These are phyloP conservation scores for Colletes gigas DNA, from an alignment of 1,140 invertebrate genomes.

Conservation along the genomic window DNA sequence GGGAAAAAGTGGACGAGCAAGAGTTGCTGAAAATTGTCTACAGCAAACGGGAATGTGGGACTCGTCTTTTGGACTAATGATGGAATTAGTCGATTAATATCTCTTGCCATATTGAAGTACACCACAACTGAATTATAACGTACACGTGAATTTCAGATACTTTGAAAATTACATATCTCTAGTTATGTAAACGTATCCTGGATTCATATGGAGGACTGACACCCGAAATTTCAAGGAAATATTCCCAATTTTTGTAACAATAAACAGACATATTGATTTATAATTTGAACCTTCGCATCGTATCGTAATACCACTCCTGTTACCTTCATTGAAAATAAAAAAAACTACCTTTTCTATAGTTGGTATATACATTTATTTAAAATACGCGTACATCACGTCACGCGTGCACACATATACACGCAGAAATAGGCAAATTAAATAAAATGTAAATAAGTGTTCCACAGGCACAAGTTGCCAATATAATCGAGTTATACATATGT, in stretches of 20 bases:
- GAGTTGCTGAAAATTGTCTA: neutral
- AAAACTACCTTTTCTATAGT: constrained; percentile 60
- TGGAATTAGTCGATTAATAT: constrained; percentile 23
- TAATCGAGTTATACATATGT: constrained; percentile 1
- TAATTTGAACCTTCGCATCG: constrained; percentile 72
- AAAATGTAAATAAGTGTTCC: constrained; percentile 76
- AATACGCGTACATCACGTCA: constrained; percentile 45
- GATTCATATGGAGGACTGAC: constrained; percentile 34
- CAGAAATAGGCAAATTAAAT: constrained; percentile 58
- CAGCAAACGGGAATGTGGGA: neutral
- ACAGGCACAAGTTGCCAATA: constrained; percentile 81
- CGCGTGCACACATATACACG: constrained; percentile 44
- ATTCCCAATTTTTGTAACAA: too few species aligned
- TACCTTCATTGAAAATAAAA: constrained; percentile 61
- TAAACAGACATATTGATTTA: neutral
- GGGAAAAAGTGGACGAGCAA: neutral
- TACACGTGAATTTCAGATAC: constrained; percentile 12
- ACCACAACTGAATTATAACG: neutral
- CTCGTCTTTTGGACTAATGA: neutral
- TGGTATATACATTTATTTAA: constrained; percentile 78
- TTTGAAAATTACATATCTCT: neutral
- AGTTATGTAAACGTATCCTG: constrained; percentile 23
- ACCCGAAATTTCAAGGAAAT: constrained; percentile 17
- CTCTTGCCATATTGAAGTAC: neutral
- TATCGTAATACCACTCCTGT: constrained; percentile 76